phyloP scores from a whole-genome alignment of 2,113 vertebrate genomes.

The Myxocyprinus asiaticus region DNA sequence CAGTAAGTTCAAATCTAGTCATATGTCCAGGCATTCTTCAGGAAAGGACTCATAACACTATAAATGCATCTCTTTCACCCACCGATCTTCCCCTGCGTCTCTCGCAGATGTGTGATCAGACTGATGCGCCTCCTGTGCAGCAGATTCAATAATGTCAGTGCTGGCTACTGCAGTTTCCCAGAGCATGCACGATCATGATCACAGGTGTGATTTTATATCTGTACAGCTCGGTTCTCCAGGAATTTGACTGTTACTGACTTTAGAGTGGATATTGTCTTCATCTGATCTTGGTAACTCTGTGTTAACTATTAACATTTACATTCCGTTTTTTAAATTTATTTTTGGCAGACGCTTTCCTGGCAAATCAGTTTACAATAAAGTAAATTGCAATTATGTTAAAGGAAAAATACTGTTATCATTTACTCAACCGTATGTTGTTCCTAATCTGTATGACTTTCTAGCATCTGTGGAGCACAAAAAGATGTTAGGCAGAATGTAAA shows the following conservation, averaged over 20 bases:
- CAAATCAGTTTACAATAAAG: neutral
- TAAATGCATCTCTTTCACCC: neutral
- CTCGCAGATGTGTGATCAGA: conserved; percentile 22
- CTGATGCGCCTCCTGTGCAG: conserved; percentile 38
- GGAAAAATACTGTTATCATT: too few relatives aligned
- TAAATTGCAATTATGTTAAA: neutral
- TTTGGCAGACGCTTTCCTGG: neutral
- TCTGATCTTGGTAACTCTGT: neutral
- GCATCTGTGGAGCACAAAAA: too few relatives aligned
- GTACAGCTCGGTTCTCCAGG: conserved; percentile 7
- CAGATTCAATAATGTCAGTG: conserved; percentile 44
- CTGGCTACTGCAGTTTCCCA: conserved; percentile 29
- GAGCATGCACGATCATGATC: conserved; percentile 5
- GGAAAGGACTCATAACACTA: neutral
- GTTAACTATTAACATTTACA: conserved; percentile 6
- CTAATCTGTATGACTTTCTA: too few relatives aligned
- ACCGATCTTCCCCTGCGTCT: neutral
- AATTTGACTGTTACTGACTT: conserved; percentile 23
- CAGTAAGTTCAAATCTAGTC: too few relatives aligned
- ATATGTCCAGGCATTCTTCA: too few relatives aligned
- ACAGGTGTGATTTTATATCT: conserved; percentile 27
- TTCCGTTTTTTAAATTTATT: conserved; percentile 1
- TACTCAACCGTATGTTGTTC: too few relatives aligned
- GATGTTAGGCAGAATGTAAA: too few relatives aligned
- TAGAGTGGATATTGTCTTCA: neutral